Evolutionary conservation across 2,888 invertebrate species (phyloP).

Genomic region (Leucania comma): DNA sequence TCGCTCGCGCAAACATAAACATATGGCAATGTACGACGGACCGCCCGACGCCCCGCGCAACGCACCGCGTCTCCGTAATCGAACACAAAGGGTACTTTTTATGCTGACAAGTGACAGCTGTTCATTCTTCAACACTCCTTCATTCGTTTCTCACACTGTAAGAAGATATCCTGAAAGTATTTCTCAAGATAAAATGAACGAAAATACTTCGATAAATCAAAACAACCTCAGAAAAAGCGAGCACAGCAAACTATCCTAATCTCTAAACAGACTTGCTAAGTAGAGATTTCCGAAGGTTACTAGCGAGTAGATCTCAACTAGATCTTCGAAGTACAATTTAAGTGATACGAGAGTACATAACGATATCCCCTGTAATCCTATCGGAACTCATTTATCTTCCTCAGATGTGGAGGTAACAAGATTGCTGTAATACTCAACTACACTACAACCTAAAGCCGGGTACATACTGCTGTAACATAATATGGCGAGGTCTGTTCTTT

Average conservation of each 20-base stretch:
- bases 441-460: slow-evolving; percentile 20
- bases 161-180: background rate
- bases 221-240: background rate
- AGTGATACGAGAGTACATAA: slow-evolving; percentile 11
- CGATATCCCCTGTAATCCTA: slow-evolving; percentile 30
- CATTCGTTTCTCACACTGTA: no score
- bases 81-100: no score
- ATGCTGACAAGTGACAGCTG: no score
- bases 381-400: slow-evolving; percentile 53
- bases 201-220: slow-evolving; percentile 4
- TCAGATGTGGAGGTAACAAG: slow-evolving; percentile 52
- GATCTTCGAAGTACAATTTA: slow-evolving; percentile 33
- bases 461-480: no score
- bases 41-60: no score
- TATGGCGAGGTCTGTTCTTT: no score
- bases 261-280: slow-evolving; percentile 10
- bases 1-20: no score
- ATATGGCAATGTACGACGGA: no score
- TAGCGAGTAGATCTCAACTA: background rate
- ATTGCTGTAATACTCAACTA: slow-evolving; percentile 46
- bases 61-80: no score
- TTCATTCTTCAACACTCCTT: background rate
- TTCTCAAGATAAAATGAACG: background rate
- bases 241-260: background rate
- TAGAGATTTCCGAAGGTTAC: background rate